phyloP scores from a whole-genome alignment of 2,797 vertebrate species.

The Enteromius argenteus region DNA sequence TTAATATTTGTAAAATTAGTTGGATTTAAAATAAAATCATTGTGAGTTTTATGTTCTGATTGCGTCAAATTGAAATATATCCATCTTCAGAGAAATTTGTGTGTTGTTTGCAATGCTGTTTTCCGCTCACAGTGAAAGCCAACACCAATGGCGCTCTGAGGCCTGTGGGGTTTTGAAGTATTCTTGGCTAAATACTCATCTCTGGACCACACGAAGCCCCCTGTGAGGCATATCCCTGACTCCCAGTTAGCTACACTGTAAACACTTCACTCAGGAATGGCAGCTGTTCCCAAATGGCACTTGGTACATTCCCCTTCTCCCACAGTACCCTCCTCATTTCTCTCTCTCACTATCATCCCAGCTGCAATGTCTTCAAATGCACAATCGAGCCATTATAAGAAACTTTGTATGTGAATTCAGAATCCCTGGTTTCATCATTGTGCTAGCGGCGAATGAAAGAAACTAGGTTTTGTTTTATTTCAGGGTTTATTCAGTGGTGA shows the following conservation, averaged over 20 bases:
- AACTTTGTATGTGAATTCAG: neutral
- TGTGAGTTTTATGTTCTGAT: neutral
- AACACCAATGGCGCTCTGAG: conserved; percentile 38
- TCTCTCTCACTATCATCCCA: neutral
- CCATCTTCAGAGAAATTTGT: neutral
- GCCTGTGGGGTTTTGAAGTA: conserved; percentile 47
- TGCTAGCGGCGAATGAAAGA: neutral
- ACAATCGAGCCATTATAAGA: conserved; percentile 12
- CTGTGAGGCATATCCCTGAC: conserved; percentile 23
- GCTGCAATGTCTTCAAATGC: neutral
- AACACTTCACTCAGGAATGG: conserved; percentile 62
- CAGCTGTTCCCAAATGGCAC: conserved; percentile 60
- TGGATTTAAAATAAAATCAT: neutral
- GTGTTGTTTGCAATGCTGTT: conserved; percentile 31
- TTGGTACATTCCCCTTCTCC: conserved; percentile 36
- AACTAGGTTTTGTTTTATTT: neutral
- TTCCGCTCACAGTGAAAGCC: conserved; percentile 40
- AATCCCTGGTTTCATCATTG: conserved; percentile 1
- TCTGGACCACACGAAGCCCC: conserved; percentile 41
- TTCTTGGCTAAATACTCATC: conserved; percentile 52
- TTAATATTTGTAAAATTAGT: neutral
- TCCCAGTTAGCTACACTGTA: conserved; percentile 58
- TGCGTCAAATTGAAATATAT: neutral
- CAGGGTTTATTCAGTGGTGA: neutral
- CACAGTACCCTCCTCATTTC: neutral